Evolutionary conservation across 2,113 vertebrate genomes (phyloP), one percentile per base, ranked within the genome.

Genomic region (Indri indri): DNA sequence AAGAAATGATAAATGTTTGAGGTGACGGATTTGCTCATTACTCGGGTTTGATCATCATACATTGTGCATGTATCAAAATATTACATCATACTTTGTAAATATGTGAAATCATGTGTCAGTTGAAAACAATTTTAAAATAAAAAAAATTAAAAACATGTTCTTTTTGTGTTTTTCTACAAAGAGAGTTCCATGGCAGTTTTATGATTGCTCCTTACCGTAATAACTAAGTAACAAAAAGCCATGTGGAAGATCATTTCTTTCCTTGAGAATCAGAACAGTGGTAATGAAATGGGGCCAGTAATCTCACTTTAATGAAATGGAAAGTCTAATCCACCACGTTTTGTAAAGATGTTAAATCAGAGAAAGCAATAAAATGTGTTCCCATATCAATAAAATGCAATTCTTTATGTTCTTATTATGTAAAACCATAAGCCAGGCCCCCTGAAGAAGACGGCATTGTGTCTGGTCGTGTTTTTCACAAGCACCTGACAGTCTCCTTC

Each of bases 201-300:
- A 85, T 0, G 3, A 9, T 47, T 11, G 0, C 50, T 59, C 61
- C 25, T 61, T 68, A 59, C 52, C 45, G 3, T 50, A 12, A 32
- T 95, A 96, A 97, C 96, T 98, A 87, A 81, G 91, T 97, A 97
- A 98, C 97, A 96, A 96, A 97, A 97, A 97, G 92, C 96, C 88
- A 73, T 92, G 54, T 0, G 74, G 96, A 97, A 98, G 97, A 95
- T 34, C 8, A 68, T 70, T 91, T 61, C 17, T 94, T 93, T 98
- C 97, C 97, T 66, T 47, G 83, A 95, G 96, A 98, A 98, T 87
- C 89, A 92, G 81, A 95, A 92, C 9, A 89, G 73, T 61, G 90
- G 97, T 96, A 95, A 97, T 96, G 94, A 98, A 97, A 95, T 45
- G 54, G 17, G 45, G 18, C 77, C 90, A 81, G 89, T 92, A 83